Evolutionary conservation across 1,140 invertebrate species (phyloP).

Genomic region (Listronotus oregonensis): DNA sequence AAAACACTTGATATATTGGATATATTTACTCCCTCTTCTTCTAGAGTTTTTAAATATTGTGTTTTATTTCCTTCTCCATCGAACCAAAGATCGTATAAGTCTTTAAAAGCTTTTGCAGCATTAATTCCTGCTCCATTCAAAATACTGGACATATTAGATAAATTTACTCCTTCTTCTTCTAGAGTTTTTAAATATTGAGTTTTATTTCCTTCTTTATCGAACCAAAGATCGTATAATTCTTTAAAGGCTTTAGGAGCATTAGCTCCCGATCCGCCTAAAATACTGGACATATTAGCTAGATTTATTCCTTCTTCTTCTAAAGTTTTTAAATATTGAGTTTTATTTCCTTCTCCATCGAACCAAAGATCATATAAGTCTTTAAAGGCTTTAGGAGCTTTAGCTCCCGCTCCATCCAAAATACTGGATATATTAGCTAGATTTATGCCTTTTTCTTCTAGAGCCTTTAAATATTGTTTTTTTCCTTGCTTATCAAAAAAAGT

Average conservation of each 20-base stretch:
- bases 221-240: conserved; percentile 13
- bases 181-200: conserved; percentile 15
- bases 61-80: background rate
- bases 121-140: background rate
- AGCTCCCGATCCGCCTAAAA: background rate
- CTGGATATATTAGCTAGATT: conserved; percentile 4
- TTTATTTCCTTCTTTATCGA: conserved; percentile 11
- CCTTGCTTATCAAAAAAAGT: background rate
- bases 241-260: conserved; percentile 10
- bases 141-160: conserved; percentile 14
- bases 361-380: background rate
- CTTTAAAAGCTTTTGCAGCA: background rate
- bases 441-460: background rate
- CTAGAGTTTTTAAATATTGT: background rate
- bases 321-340: background rate
- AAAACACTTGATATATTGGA: too few species aligned
- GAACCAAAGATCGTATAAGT: background rate
- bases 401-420: conserved; percentile 8
- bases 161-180: conserved; percentile 11
- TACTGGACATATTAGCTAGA: conserved; percentile 3
- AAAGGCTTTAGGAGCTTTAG: conserved; percentile 2
- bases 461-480: background rate
- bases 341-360: background rate
- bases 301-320: background rate
- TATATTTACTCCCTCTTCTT: conserved; percentile 1